Percentiles rank a stretch among this genome's conserved stretches.
phyloP scores from a whole-genome alignment of 2,888 invertebrate species.

The Pseudococcus viburni region DNA sequence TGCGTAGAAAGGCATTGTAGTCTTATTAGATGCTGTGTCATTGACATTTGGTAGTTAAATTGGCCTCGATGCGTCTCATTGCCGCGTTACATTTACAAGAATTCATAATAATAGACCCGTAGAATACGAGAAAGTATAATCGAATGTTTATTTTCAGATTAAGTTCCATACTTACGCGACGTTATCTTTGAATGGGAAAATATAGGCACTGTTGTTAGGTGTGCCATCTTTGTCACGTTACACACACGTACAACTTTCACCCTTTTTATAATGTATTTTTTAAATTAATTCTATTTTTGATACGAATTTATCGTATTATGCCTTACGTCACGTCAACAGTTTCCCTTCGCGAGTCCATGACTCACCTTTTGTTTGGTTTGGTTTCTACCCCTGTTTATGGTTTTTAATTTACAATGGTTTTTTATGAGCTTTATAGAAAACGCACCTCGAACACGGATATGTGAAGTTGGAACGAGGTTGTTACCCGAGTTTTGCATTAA shows the following conservation, averaged over 20 bases:
- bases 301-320: neutral
- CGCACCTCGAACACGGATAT: neutral
- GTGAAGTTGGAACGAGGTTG: slow-evolving; percentile 10
- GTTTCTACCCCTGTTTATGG: neutral
- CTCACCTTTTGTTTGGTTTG: slow-evolving; percentile 5
- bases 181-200: slow-evolving; percentile 3
- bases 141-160: slow-evolving; percentile 33
- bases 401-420: neutral
- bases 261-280: neutral
- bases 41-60: slow-evolving; percentile 44
- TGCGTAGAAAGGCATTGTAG: slow-evolving; percentile 20
- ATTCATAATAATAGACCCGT: slow-evolving; percentile 16
- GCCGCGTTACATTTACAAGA: neutral
- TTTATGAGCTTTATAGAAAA: neutral
- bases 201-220: neutral
- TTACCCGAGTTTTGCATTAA: slow-evolving; percentile 23
- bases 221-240: neutral
- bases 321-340: neutral
- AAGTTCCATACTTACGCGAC: neutral
- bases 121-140: slow-evolving; percentile 29
- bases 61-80: slow-evolving; percentile 17
- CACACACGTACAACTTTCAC: neutral
- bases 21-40: slow-evolving; percentile 42
- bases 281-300: slow-evolving; percentile 7
- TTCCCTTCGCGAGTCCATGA: slow-evolving; percentile 3